Percentiles rank a stretch among this genome's conserved stretches.
phyloP scores from a whole-genome alignment of 2,888 invertebrate species.

The Xylocampa areola region DNA sequence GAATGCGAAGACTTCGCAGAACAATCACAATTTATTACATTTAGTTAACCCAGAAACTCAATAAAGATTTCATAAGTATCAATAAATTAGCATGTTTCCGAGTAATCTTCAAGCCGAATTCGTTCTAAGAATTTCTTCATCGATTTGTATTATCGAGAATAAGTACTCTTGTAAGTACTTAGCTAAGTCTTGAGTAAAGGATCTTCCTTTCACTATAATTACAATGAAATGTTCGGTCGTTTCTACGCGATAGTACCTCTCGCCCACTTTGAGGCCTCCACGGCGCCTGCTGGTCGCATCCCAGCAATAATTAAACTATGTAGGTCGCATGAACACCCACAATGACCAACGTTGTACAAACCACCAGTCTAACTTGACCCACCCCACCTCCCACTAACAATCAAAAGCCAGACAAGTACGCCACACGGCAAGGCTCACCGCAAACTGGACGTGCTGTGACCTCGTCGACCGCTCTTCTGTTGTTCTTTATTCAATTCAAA shows the following conservation, averaged over 20 bases:
- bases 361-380: slow-evolving; percentile 68
- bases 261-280: slow-evolving; percentile 79
- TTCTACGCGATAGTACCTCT: slow-evolving; percentile 71
- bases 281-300: slow-evolving; percentile 86
- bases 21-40: too few species aligned
- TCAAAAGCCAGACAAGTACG: slow-evolving; percentile 61
- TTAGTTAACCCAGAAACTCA: too few species aligned
- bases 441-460: slow-evolving; percentile 71
- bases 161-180: neutral
- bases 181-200: slow-evolving; percentile 1
- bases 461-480: slow-evolving; percentile 76
- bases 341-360: slow-evolving; percentile 75
- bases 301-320: slow-evolving; percentile 86
- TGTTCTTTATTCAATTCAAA: slow-evolving; percentile 84
- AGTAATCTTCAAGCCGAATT: slow-evolving; percentile 1
- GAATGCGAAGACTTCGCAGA: too few species aligned
- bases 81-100: neutral
- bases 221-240: slow-evolving; percentile 33
- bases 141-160: slow-evolving; percentile 5
- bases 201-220: slow-evolving; percentile 24
- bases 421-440: slow-evolving; percentile 64
- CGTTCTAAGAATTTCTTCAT: slow-evolving; percentile 2
- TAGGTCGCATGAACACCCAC: slow-evolving; percentile 87
- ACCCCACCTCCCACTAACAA: slow-evolving; percentile 71
- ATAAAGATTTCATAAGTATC: neutral